Percentiles rank a stretch among this genome's conserved stretches.
Evolutionary conservation across 1,140 invertebrate genomes (phyloP).

Genomic region (Sycophaga agraensis): DNA sequence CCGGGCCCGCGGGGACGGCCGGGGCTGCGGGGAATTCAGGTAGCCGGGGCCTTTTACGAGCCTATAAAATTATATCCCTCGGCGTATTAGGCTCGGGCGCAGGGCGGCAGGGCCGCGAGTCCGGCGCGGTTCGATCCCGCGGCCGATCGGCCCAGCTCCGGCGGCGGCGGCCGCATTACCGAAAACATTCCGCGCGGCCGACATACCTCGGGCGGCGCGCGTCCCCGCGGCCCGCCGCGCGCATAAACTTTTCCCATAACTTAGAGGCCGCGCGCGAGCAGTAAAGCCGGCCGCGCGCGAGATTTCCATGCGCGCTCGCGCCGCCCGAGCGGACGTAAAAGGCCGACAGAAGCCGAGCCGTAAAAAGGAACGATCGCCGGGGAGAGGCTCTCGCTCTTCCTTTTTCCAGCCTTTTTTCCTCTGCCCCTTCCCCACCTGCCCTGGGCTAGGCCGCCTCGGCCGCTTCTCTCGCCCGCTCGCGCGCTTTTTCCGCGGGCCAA

Average conservation of each 20-base stretch:
- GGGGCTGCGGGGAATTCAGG: constrained; percentile 22
- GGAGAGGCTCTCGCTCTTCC: constrained; percentile 15
- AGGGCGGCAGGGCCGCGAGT: no score
- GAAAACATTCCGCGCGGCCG: constrained; percentile 7
- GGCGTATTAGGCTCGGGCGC: no score
- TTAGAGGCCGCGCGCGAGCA: constrained; percentile 41
- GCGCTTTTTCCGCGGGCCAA: no score
- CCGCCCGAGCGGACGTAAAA: constrained; percentile 28
- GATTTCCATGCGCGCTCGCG: constrained; percentile 31
- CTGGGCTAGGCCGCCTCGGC: no score
- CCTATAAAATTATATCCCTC: constrained; percentile 30
- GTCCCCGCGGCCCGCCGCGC: constrained; percentile 27
- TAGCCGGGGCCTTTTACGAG: constrained; percentile 26
- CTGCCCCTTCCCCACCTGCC: no score
- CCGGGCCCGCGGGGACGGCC: neutral
- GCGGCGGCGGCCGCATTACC: no score
- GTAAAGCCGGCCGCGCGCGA: constrained; percentile 42
- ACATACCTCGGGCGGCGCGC: neutral
- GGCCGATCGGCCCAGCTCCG: no score
- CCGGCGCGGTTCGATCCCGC: no score
- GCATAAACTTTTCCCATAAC: constrained; percentile 52
- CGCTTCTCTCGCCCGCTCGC: no score
- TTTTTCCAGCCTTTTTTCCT: neutral
- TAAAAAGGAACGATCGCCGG: constrained; percentile 43
- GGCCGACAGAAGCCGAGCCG: constrained; percentile 33